phyloP scores from a whole-genome alignment of 2,113 vertebrate genomes.

The Tapirus terrestris region DNA sequence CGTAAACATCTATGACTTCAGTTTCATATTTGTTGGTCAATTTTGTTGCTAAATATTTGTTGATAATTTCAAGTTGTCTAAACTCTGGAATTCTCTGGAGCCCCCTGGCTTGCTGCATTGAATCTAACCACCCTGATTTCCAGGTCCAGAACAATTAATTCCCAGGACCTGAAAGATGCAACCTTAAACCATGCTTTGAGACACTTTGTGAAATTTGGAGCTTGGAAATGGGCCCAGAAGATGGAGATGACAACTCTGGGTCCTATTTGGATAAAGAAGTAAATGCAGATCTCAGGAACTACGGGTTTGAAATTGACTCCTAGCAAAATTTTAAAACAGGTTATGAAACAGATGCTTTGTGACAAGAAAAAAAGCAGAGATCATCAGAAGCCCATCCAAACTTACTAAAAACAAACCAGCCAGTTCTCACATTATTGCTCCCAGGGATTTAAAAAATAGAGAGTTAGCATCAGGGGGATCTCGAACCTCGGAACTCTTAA shows the following conservation, averaged over 20 bases:
- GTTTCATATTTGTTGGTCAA: neutral
- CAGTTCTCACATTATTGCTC: neutral
- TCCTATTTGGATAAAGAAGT: neutral
- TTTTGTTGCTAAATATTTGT: neutral
- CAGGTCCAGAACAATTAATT: neutral
- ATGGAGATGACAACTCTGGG: neutral
- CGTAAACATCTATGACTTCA: neutral
- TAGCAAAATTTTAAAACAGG: neutral
- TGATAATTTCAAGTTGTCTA: neutral
- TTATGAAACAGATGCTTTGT: neutral
- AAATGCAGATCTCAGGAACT: neutral
- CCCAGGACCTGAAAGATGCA: neutral
- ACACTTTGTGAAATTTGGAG: neutral
- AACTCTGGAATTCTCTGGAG: neutral
- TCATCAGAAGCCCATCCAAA: neutral
- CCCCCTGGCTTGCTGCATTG: too few species aligned
- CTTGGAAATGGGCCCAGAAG: neutral
- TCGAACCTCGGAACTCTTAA: neutral
- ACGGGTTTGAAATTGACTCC: neutral
- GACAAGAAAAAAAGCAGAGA: neutral
- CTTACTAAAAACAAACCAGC: neutral
- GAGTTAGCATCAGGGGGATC: neutral
- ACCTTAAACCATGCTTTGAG: neutral
- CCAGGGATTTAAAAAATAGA: neutral
- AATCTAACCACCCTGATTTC: neutral